phyloP scores from a whole-genome alignment of 1,140 invertebrate genomes.

The Oryzaephilus surinamensis region DNA sequence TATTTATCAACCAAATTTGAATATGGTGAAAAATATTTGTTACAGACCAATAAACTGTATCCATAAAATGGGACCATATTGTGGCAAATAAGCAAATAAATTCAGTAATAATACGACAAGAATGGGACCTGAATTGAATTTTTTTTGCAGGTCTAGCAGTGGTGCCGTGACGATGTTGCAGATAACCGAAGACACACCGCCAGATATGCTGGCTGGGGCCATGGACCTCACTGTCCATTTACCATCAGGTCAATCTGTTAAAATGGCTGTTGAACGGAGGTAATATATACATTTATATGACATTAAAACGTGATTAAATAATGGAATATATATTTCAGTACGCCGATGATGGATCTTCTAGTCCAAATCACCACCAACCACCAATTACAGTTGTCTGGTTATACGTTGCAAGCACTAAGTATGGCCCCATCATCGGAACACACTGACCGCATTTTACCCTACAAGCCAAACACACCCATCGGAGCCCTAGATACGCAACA shows the following conservation, averaged over 20 bases:
- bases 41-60: no score
- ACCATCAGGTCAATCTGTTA: constrained; percentile 49
- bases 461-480: constrained; percentile 72
- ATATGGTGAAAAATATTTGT: no score
- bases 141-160: no score
- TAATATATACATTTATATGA: constrained; percentile 32
- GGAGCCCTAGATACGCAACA: constrained; percentile 50
- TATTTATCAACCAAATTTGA: no score
- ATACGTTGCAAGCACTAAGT: constrained; percentile 58
- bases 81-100: no score
- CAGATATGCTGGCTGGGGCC: constrained; percentile 62
- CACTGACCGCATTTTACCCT: constrained; percentile 51
- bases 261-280: constrained; percentile 60
- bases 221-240: constrained; percentile 63
- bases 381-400: constrained; percentile 59
- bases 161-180: constrained; percentile 49
- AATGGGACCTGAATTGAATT: no score
- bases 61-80: no score
- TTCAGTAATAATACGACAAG: no score
- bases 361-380: constrained; percentile 64
- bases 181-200: constrained; percentile 62
- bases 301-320: neutral
- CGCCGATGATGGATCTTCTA: constrained; percentile 74
- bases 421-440: constrained; percentile 33
- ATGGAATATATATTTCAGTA: constrained; percentile 50